Conservation (phyloP, 2,113 vertebrate genomes). For the Microcebus lehilahytsara region DNA sequence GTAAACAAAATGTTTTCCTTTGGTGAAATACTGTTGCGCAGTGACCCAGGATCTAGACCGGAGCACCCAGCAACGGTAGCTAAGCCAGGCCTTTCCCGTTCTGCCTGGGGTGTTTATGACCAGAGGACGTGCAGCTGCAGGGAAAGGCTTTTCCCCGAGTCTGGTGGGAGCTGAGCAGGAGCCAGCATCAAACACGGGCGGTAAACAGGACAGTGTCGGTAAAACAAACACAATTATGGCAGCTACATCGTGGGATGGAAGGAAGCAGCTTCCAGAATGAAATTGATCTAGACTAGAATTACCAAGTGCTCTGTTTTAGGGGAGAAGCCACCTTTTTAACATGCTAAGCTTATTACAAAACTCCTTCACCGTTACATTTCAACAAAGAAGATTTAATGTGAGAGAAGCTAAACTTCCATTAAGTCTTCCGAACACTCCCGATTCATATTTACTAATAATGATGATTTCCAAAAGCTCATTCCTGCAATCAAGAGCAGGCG, state of each 20-base stretch:
- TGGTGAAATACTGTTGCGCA: background rate
- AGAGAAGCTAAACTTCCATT: conserved; percentile 24
- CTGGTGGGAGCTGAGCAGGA: background rate
- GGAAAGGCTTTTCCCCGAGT: background rate
- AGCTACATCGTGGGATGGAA: background rate
- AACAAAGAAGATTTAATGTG: background rate
- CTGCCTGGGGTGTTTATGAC: background rate
- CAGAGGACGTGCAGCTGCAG: fast-evolving
- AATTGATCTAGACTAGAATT: background rate
- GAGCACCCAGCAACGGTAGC: fast-evolving
- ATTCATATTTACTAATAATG: conserved; percentile 74
- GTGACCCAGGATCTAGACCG: background rate
- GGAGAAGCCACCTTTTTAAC: background rate
- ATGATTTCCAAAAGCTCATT: conserved; percentile 72
- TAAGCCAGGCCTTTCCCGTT: background rate
- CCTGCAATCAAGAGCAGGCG: conserved; percentile 71
- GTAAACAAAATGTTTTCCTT: background rate
- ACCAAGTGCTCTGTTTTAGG: background rate
- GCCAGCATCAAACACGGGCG: background rate
- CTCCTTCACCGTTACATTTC: background rate
- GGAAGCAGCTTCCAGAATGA: background rate
- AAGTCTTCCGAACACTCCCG: conserved; percentile 58
- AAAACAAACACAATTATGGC: background rate
- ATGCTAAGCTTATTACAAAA: background rate
- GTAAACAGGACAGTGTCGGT: background rate